These are phyloP conservation scores for Drosophila fulvimacula DNA, from an alignment of 2,888 invertebrate species.

Conservation along the genomic window DNA sequence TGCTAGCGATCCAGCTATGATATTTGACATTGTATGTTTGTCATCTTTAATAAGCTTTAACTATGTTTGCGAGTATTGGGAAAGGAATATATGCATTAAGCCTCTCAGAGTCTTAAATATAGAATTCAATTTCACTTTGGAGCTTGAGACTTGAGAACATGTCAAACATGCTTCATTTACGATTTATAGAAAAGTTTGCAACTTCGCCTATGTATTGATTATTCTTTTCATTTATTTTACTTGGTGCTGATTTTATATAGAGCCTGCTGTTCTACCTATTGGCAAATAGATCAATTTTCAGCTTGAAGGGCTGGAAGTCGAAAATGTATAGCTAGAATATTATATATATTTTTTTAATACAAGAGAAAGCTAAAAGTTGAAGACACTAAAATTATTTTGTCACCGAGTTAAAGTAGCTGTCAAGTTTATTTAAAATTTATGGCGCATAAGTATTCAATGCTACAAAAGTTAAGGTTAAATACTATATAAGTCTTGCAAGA, in stretches of 20 bases:
- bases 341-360: too few relatives aligned
- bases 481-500: too few relatives aligned
- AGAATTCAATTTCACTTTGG: not conserved
- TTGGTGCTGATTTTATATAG: too few relatives aligned
- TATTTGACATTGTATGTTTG: slow-evolving; percentile 22
- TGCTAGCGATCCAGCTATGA: not conserved
- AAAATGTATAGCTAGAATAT: not conserved
- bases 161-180: slow-evolving; percentile 10
- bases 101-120: not conserved
- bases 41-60: slow-evolving; percentile 14
- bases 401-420: not conserved
- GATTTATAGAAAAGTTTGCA: slow-evolving; percentile 3
- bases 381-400: not conserved
- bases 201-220: not conserved
- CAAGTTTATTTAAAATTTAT: not conserved
- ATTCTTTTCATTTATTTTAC: not conserved
- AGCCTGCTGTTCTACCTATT: too few relatives aligned
- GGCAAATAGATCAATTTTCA: too few relatives aligned
- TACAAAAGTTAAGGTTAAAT: too few relatives aligned
- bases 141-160: slow-evolving; percentile 1
- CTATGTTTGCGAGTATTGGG: not conserved
- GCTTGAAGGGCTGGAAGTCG: not conserved
- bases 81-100: not conserved
- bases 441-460: too few relatives aligned
- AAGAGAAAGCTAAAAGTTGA: too few relatives aligned